Percentiles rank a stretch among this genome's conserved stretches.
phyloP scores from a whole-genome alignment of 2,113 vertebrate genomes.

The Zosterops borbonicus region DNA sequence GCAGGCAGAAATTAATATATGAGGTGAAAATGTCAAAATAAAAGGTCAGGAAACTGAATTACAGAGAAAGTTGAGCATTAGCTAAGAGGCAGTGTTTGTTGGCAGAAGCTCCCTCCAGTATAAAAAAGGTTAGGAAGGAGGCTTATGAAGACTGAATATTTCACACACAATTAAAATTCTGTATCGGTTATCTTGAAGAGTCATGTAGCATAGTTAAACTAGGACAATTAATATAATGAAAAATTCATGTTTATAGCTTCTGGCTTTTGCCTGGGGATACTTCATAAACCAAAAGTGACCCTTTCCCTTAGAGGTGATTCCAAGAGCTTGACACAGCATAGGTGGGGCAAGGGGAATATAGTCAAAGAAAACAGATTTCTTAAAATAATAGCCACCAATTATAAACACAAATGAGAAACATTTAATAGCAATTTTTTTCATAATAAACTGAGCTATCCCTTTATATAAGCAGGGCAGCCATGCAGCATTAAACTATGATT shows the following conservation, averaged over 20 bases:
- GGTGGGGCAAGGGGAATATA: constrained; percentile 3
- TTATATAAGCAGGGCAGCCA: background rate
- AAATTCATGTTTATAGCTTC: constrained; percentile 71
- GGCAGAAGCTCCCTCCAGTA: constrained; percentile 34
- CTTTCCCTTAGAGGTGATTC: constrained; percentile 63
- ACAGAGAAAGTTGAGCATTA: constrained; percentile 51
- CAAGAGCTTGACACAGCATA: background rate
- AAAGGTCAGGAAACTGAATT: constrained; percentile 71
- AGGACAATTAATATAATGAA: constrained; percentile 78
- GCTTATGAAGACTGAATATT: constrained; percentile 69
- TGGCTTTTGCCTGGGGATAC: constrained; percentile 52
- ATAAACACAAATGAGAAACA: background rate
- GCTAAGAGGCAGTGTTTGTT: constrained; percentile 34
- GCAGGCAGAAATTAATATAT: constrained; percentile 56
- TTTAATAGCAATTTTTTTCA: background rate
- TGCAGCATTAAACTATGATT: background rate
- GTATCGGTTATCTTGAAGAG: constrained; percentile 34
- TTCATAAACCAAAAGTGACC: constrained; percentile 54
- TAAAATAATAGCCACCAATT: background rate
- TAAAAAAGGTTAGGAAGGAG: constrained; percentile 50
- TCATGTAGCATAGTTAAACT: constrained; percentile 61
- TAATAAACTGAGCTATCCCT: background rate
- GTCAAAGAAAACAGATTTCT: constrained; percentile 33
- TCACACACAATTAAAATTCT: constrained; percentile 75
- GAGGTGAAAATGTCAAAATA: constrained; percentile 64